Base-by-base conservation (phyloP, 1,140 invertebrate species). In the Drosophila lowei region DNA sequence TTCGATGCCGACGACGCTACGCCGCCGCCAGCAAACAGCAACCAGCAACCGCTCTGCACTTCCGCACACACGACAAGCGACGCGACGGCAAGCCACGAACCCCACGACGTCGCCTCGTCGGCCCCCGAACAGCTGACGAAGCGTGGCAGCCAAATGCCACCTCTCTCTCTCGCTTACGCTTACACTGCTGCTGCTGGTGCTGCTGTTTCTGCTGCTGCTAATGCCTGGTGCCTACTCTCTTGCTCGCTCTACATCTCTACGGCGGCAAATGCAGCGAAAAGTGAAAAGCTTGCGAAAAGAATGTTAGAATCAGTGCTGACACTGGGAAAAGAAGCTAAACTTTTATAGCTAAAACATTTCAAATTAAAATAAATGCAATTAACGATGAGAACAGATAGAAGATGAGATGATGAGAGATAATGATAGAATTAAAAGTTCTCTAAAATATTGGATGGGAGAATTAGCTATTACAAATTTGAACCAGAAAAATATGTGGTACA, bases 201-300 rank as follows among this genome's bases (percentile, higher is more conserved):
- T 38, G 34, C 15, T 49, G 44, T 16, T 48, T 55, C 21, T 28
- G 21, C 3, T 34, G 15, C 42, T 25, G 38, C 49, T 6, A 6
- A 6, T 28, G 53, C 54, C 8, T 41, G 8, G 11, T 38, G 34
- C 34, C 34, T 38, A 38, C 34, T 7, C 43, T 47, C 74, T 56
- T 53, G 58, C 67, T 55, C 56, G 62, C 66, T 78, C 75, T 34
- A 61, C 64, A 78, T 88, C 78, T 84, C 52, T 54, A 65, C 63
- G 59, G 44, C 61, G 23, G 30, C 54, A 3, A 73, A 21, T 74
- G 60, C 25, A 63, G 58, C 76, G 48, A 84, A 85, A 84, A 84
- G 80, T 85, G 79, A 83, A 83, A 83, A 79, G 79, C 58, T 83
- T 59, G 71, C 79, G 71, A 81, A 83, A 81, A 83, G 71, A 78